Evolutionary conservation across 1,140 invertebrate genomes (phyloP).

Genomic region (Ceratina japonica): DNA sequence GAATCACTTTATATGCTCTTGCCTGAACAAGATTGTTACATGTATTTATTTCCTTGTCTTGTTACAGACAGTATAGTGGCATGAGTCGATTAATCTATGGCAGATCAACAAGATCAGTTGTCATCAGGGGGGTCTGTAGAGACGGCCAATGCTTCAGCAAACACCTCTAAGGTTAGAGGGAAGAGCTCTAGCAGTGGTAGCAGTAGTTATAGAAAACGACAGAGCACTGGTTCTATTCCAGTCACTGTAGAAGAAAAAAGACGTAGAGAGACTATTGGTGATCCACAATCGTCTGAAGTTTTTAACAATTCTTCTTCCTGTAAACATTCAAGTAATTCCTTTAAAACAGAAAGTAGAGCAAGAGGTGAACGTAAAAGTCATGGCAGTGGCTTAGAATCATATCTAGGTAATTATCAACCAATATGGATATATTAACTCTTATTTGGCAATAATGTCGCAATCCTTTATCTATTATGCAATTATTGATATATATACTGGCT

Average conservation of each 20-base stretch:
- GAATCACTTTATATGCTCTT: no score
- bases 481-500: no score
- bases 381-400: slow-evolving; percentile 76
- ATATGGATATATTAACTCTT: slow-evolving; percentile 2
- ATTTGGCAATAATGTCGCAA: slow-evolving; percentile 5
- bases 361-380: slow-evolving; percentile 73
- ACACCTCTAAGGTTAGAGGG: slow-evolving; percentile 77
- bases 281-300: slow-evolving; percentile 65
- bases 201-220: slow-evolving; percentile 75
- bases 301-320: slow-evolving; percentile 62
- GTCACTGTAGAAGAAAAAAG: slow-evolving; percentile 74
- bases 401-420: slow-evolving; percentile 66
- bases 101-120: slow-evolving; percentile 81
- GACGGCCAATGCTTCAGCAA: slow-evolving; percentile 79
- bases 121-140: slow-evolving; percentile 80
- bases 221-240: slow-evolving; percentile 71
- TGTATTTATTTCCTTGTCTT: slow-evolving; percentile 45
- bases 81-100: slow-evolving; percentile 81
- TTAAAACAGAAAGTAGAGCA: slow-evolving; percentile 70
- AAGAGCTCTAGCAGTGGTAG: slow-evolving; percentile 71
- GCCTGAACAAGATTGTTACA: background rate
- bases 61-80: slow-evolving; percentile 79
- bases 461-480: background rate
- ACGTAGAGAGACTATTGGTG: slow-evolving; percentile 70
- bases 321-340: slow-evolving; percentile 66